A percentile compares a stretch with the other conserved stretches of the same genome.
Conservation (phyloP, 2,113 vertebrate genomes). For the Hippocampus comes region DNA sequence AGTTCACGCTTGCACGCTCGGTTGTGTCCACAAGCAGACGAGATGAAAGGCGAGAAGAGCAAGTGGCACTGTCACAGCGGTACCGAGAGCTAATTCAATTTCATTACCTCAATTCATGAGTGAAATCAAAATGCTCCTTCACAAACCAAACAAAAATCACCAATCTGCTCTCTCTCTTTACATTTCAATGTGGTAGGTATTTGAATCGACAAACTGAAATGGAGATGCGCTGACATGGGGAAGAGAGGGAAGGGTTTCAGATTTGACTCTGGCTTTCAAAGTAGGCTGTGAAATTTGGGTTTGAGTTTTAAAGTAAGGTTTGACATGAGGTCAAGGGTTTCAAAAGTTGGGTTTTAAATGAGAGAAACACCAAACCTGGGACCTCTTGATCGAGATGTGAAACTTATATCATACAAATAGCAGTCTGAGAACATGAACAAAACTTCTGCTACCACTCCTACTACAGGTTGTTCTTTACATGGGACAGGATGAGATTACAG, state of each 20-base stretch:
- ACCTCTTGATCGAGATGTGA: background rate
- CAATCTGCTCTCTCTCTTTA: conserved; percentile 30
- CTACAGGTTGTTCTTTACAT: background rate
- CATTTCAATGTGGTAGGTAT: conserved; percentile 42
- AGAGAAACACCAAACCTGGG: too few species aligned
- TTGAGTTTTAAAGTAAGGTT: too few species aligned
- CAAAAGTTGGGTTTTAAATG: too few species aligned
- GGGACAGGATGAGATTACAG: background rate
- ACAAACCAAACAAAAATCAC: conserved; percentile 37
- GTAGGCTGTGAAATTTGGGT: too few species aligned
- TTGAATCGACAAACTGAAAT: conserved; percentile 59
- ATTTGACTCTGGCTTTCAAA: too few species aligned
- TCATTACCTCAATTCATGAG: conserved; percentile 20
- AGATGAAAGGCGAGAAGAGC: conserved; percentile 47
- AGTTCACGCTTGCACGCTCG: conserved; percentile 45
- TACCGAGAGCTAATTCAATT: conserved; percentile 33
- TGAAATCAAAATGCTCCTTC: conserved; percentile 39
- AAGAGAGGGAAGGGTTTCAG: background rate
- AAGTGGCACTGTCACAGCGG: conserved; percentile 24
- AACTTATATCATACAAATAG: background rate
- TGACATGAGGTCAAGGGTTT: too few species aligned
- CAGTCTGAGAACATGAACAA: background rate
- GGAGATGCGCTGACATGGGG: conserved; percentile 30
- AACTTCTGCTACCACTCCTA: background rate
- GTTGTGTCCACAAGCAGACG: conserved; percentile 38